Conservation (phyloP, 2,797 vertebrate genomes). For the Enteromius afrohamiltoni region DNA sequence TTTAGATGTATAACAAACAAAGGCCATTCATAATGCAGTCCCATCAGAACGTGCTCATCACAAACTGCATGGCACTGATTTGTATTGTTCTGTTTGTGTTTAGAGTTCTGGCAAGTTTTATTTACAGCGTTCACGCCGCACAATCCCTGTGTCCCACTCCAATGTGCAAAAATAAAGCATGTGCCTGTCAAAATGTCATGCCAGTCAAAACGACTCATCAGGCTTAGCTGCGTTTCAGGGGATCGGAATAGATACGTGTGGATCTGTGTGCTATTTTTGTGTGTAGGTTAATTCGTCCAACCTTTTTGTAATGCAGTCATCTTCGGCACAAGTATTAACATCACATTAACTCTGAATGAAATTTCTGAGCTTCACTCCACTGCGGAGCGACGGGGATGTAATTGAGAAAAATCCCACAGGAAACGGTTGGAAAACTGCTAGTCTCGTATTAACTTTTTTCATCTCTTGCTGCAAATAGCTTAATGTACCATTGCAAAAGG, state of each 20-base stretch:
- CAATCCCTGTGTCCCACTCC: constrained; percentile 2
- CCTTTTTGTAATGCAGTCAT: constrained; percentile 67
- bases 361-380: constrained; percentile 66
- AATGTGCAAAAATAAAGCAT: constrained; percentile 12
- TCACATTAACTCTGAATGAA: constrained; percentile 68
- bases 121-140: neutral
- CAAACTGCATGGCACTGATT: neutral
- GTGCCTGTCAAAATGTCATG: constrained; percentile 7
- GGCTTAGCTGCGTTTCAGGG: constrained; percentile 36
- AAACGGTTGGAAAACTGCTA: constrained; percentile 65
- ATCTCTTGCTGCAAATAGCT: constrained; percentile 63
- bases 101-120: neutral
- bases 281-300: constrained; percentile 68
- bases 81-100: constrained; percentile 2
- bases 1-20: constrained; percentile 36
- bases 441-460: constrained; percentile 65
- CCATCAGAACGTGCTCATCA: neutral
- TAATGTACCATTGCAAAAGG: constrained; percentile 49
- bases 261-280: constrained; percentile 63
- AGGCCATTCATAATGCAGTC: constrained; percentile 1
- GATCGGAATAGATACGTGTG: constrained; percentile 23
- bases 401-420: constrained; percentile 69
- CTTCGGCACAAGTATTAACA: constrained; percentile 67
- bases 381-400: constrained; percentile 61
- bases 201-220: constrained; percentile 12